These are phyloP conservation scores for Ypsolopha scabrella DNA, from an alignment of 2,888 invertebrate genomes.

Conservation along the genomic window DNA sequence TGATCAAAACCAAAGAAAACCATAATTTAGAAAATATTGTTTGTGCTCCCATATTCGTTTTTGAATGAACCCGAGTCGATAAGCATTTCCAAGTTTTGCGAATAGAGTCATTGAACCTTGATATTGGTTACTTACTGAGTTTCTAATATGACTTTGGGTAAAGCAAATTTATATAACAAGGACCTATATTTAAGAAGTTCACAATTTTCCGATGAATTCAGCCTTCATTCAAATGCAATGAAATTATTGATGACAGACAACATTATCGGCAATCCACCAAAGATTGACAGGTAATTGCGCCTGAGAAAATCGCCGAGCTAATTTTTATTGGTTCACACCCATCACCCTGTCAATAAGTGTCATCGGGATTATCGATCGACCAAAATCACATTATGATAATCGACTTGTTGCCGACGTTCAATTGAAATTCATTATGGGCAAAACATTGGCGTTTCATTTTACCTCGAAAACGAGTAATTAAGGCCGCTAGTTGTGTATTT, in stretches of 20 bases:
- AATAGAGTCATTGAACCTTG: too few species aligned
- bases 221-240: too few species aligned
- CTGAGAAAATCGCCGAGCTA: too few species aligned
- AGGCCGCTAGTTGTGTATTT: slow-evolving; percentile 9
- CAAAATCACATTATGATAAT: slow-evolving; percentile 44
- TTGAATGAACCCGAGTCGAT: background rate
- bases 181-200: too few species aligned
- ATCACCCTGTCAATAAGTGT: slow-evolving; percentile 29
- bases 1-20: too few species aligned
- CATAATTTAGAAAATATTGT: too few species aligned
- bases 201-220: too few species aligned
- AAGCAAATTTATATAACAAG: too few species aligned
- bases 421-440: slow-evolving; percentile 29
- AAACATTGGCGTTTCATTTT: slow-evolving; percentile 19
- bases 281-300: background rate
- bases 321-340: slow-evolving; percentile 9
- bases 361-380: slow-evolving; percentile 21
- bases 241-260: background rate
- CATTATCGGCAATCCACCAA: background rate
- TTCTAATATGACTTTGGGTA: too few species aligned
- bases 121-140: too few species aligned
- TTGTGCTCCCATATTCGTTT: background rate
- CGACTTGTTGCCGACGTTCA: slow-evolving; percentile 34
- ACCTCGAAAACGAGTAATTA: slow-evolving; percentile 20
- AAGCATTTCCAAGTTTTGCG: background rate